Conservation (phyloP, 2,888 invertebrate species). For the Congeria kusceri region DNA sequence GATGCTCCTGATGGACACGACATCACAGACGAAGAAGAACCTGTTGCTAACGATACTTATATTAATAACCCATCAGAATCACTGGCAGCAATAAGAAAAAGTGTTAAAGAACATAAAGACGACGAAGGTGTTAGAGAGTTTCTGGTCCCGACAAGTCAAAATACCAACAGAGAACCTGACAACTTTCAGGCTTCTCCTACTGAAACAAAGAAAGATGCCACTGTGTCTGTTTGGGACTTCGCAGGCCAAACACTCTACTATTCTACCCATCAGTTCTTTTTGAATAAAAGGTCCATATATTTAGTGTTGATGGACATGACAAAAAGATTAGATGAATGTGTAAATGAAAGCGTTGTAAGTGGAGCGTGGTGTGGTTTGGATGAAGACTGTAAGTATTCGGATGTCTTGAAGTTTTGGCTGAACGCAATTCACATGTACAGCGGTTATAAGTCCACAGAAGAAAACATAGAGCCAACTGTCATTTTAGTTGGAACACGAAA, state of each 20-base stretch:
- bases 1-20: too few relatives aligned
- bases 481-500: slow-evolving; percentile 55
- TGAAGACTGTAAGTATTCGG: slow-evolving; percentile 39
- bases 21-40: too few relatives aligned
- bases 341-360: slow-evolving; percentile 11
- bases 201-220: not conserved
- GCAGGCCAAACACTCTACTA: slow-evolving; percentile 53
- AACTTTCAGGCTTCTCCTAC: too few relatives aligned
- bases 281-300: slow-evolving; percentile 53
- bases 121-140: not conserved
- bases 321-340: slow-evolving; percentile 5
- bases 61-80: not conserved
- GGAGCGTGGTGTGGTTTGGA: not conserved
- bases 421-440: slow-evolving; percentile 53
- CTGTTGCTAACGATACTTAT: not conserved
- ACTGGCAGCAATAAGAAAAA: not conserved
- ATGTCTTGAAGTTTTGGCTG: slow-evolving; percentile 60
- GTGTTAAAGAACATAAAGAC: not conserved
- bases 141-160: not conserved
- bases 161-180: not conserved
- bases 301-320: slow-evolving; percentile 51
- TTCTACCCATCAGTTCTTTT: slow-evolving; percentile 59
- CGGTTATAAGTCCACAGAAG: not conserved
- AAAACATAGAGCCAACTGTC: slow-evolving; percentile 37
- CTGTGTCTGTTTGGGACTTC: slow-evolving; percentile 57